These are phyloP conservation scores for Dromius quadrimaculatus DNA, from an alignment of 2,888 invertebrate species.

Conservation along the genomic window DNA sequence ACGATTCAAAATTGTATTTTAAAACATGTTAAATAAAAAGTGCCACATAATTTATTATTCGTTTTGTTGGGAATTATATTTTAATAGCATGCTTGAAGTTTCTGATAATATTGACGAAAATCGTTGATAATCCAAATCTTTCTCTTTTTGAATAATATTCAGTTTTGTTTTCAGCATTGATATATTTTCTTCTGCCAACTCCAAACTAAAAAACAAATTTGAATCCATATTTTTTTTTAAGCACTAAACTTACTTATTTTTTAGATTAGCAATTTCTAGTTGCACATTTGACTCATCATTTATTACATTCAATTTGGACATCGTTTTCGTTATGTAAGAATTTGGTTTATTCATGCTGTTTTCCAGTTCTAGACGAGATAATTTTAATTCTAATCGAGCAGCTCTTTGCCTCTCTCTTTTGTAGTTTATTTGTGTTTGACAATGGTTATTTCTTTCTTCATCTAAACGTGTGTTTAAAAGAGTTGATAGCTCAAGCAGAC, in stretches of 20 bases:
- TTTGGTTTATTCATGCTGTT: constrained; percentile 65
- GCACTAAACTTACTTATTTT: constrained; percentile 60
- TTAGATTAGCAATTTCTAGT: constrained; percentile 66
- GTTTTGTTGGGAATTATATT: not conserved
- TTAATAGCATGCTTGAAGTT: constrained; percentile 27
- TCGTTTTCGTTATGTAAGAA: constrained; percentile 57
- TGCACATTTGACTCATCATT: constrained; percentile 59
- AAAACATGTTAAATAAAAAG: constrained; percentile 46
- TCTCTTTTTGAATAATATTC: constrained; percentile 74
- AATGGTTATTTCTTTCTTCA: constrained; percentile 67
- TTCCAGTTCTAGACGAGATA: constrained; percentile 71
- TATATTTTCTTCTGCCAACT: constrained; percentile 75
- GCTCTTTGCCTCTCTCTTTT: constrained; percentile 69
- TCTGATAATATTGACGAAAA: constrained; percentile 60
- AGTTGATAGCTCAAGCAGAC: constrained; percentile 72
- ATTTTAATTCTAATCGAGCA: constrained; percentile 70
- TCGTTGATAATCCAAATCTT: constrained; percentile 72
- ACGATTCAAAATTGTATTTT: constrained; percentile 44
- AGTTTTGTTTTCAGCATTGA: constrained; percentile 75
- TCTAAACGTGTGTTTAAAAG: constrained; percentile 72
- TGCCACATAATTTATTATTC: constrained; percentile 25
- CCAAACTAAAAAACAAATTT: constrained; percentile 63
- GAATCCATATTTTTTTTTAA: not conserved
- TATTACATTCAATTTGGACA: constrained; percentile 57
- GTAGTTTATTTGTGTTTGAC: constrained; percentile 62